phyloP scores from a whole-genome alignment of 2,888 invertebrate genomes.

The Chrysodeixis includens region DNA sequence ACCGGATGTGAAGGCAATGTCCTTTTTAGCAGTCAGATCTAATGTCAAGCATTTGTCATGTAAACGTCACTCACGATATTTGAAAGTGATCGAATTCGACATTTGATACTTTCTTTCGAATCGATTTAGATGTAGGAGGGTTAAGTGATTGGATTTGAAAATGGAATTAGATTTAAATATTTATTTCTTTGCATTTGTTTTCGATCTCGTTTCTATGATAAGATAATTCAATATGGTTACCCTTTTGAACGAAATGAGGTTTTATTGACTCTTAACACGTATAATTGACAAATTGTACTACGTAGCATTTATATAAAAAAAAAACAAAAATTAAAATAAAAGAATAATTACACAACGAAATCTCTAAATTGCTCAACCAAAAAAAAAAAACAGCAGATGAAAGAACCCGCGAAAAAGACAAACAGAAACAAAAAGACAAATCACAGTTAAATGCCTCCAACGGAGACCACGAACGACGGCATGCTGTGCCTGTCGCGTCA shows the following conservation, averaged over 20 bases:
- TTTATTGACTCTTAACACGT: no score
- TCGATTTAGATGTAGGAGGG: conserved; percentile 1
- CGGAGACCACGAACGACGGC: conserved; percentile 81
- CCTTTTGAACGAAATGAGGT: no score
- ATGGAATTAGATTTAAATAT: conserved; percentile 25
- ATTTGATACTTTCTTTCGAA: conserved; percentile 41
- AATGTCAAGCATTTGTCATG: conserved; percentile 15
- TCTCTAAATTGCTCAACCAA: conserved; percentile 13
- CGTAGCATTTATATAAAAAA: not conserved
- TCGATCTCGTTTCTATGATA: no score
- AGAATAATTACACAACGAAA: conserved; percentile 40
- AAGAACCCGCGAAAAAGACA: conserved; percentile 37
- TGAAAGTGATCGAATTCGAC: conserved; percentile 45
- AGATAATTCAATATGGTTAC: no score
- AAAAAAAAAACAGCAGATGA: conserved; percentile 33
- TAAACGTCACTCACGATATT: conserved; percentile 16
- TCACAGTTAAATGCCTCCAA: conserved; percentile 84
- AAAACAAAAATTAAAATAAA: not conserved
- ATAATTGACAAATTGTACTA: not conserved
- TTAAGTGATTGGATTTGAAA: conserved; percentile 47
- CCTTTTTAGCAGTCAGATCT: conserved; percentile 25
- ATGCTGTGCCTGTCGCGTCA: conserved; percentile 91
- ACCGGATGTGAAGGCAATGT: conserved; percentile 48
- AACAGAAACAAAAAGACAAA: conserved; percentile 42
- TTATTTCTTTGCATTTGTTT: not conserved